Evolutionary conservation across 2,113 vertebrate genomes (phyloP), one percentile per base, ranked within the genome.

Genomic region (Calidris pugnax): DNA sequence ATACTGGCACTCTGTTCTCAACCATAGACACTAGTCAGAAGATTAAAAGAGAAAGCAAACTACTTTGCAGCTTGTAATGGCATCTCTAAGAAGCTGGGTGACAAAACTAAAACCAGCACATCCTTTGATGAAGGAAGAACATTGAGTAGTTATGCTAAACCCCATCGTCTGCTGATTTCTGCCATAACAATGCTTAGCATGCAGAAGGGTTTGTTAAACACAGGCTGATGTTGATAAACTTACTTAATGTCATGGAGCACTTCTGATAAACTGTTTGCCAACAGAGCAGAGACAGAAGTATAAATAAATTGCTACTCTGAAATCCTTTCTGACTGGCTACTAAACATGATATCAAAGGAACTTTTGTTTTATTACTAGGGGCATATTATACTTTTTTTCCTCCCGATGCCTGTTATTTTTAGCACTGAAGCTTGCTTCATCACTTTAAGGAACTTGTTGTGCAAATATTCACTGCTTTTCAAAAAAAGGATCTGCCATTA

Each of bases 381-480:
- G 5, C 6, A 23, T 39, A 66, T 79, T 57, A 35, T 16, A 45
- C 24, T 37, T 32, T 45, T 55, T 35, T 75, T 62, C n/a, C 23
- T 27, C 17, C 35, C 33, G 2, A 1, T 45, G 24, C 22, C 39
- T 86, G 4, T 21, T 45, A 17, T 68, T 69, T 76, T 75, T 75
- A 71, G 33, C 15, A 14, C 48, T 53, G 72, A 88, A 89, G 8
- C 32, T 90, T 89, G 50, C 55, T 94, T 93, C 35, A 51, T 79
- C 3, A 1, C 66, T 88, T 74, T 66, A 86, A 77, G 90, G 69
- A 90, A 66, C 21, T 93, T 94, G n/a, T 56, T 94, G n/a, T 60
- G 45, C 56, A 89, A 94, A 94, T 93, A 86, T 22, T 92, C 84
- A 63, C 62, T 95, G 48, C 50, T 90, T 94, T 94, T 90, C 66